A percentile compares a stretch with the other conserved stretches of the same genome.
Conservation (phyloP, 1,140 invertebrate species). For the Hyphantria cunea region DNA sequence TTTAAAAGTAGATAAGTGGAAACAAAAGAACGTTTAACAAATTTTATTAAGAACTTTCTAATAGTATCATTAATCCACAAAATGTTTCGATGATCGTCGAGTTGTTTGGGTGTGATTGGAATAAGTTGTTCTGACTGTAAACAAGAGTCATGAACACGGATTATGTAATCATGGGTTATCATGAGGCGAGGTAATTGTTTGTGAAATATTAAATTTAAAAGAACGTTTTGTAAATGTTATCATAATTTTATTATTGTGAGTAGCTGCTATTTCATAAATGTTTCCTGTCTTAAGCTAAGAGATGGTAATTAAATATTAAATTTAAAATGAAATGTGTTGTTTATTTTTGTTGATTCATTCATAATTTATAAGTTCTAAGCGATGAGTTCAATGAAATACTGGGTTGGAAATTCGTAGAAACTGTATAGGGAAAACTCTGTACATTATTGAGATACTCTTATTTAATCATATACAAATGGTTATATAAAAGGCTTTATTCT, state of each 20-base stretch:
- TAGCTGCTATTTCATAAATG: constrained; percentile 77
- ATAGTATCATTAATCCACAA: background rate
- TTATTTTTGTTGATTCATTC: background rate
- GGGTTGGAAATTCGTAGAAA: background rate
- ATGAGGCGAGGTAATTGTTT: constrained; percentile 39
- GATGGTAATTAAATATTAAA: constrained; percentile 70
- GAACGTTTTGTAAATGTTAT: constrained; percentile 66
- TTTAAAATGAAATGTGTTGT: constrained; percentile 33
- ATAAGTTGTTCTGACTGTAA: too few relatives aligned
- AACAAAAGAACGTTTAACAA: background rate
- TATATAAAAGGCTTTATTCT: too few relatives aligned
- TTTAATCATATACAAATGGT: too few relatives aligned
- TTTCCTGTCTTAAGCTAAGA: constrained; percentile 74
- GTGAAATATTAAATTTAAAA: constrained; percentile 44
- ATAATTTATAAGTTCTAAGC: background rate
- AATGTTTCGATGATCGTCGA: background rate
- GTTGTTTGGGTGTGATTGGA: too few relatives aligned
- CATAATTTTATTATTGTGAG: constrained; percentile 72
- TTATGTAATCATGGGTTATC: background rate
- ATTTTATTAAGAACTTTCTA: background rate
- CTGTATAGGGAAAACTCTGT: background rate
- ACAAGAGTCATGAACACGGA: background rate
- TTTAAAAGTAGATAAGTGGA: background rate
- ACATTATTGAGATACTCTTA: too few relatives aligned
- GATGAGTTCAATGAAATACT: background rate